Evolutionary conservation across 1,140 invertebrate species (phyloP).

Genomic region (Dendroctonus valens): DNA sequence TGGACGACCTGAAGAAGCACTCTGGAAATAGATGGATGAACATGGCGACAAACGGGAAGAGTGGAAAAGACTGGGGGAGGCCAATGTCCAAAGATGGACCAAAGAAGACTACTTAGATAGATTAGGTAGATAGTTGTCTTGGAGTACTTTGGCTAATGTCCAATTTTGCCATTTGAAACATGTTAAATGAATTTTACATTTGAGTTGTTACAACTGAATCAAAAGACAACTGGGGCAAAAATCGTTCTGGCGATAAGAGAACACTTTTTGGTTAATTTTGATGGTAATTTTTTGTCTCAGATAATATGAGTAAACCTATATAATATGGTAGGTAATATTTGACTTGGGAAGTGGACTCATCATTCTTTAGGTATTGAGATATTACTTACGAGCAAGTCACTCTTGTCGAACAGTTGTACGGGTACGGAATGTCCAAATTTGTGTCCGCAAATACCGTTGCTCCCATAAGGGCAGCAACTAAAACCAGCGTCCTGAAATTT

Average conservation of each 20-base stretch:
- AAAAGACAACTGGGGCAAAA: neutral
- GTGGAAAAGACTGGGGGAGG: no score
- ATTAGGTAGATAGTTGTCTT: no score
- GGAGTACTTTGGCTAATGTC: no score
- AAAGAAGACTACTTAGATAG: no score
- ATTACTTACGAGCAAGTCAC: slow-evolving; percentile 19
- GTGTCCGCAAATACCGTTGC: slow-evolving; percentile 9
- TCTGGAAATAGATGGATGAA: no score
- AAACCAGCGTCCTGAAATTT: neutral
- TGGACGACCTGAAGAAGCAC: no score
- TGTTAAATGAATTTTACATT: no score
- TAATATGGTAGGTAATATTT: neutral
- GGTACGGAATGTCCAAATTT: slow-evolving; percentile 22
- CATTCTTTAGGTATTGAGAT: neutral
- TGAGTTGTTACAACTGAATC: no score
- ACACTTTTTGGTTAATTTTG: neutral
- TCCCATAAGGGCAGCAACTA: neutral
- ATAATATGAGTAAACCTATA: neutral
- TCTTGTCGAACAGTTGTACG: slow-evolving; percentile 23
- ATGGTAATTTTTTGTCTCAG: no score
- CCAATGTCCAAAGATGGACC: no score
- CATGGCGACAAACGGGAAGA: no score
- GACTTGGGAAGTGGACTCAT: neutral
- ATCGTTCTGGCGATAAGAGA: neutral
- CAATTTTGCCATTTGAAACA: no score